These are phyloP conservation scores for Lates calcarifer DNA, from an alignment of 2,113 vertebrate species.

Conservation along the genomic window DNA sequence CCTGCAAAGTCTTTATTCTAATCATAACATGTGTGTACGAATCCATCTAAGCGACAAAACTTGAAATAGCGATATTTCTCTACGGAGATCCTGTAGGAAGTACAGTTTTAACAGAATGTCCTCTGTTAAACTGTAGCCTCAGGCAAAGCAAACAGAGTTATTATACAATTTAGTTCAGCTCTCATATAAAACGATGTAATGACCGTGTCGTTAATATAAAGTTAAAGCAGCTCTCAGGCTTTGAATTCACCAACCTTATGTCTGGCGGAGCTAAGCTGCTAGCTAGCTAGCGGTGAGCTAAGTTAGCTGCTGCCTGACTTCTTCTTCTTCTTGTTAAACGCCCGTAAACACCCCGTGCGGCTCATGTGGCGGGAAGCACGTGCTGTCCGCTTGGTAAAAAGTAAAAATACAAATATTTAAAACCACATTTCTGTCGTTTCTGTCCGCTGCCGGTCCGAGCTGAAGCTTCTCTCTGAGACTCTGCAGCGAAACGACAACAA, in stretches of 20 bases:
- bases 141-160: neutral
- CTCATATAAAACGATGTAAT: neutral
- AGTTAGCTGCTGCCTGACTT: neutral
- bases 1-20: rapidly evolving
- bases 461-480: neutral
- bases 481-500: neutral
- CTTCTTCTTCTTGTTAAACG: neutral
- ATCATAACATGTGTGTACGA: rapidly evolving
- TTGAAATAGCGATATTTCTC: neutral
- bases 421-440: neutral
- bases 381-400: neutral
- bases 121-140: neutral
- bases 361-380: neutral
- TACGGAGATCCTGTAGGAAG: neutral
- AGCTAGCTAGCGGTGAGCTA: constrained; percentile 26
- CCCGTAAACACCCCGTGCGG: neutral
- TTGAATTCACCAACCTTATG: constrained; percentile 1
- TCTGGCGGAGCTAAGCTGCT: constrained; percentile 16
- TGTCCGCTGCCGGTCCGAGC: neutral
- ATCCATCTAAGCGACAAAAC: rapidly evolving
- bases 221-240: neutral
- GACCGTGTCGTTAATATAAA: neutral
- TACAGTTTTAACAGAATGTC: rapidly evolving
- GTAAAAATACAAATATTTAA: neutral
- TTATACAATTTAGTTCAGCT: rapidly evolving